phyloP scores from a whole-genome alignment of 1,140 invertebrate genomes.

The Potamilus streckersoni region DNA sequence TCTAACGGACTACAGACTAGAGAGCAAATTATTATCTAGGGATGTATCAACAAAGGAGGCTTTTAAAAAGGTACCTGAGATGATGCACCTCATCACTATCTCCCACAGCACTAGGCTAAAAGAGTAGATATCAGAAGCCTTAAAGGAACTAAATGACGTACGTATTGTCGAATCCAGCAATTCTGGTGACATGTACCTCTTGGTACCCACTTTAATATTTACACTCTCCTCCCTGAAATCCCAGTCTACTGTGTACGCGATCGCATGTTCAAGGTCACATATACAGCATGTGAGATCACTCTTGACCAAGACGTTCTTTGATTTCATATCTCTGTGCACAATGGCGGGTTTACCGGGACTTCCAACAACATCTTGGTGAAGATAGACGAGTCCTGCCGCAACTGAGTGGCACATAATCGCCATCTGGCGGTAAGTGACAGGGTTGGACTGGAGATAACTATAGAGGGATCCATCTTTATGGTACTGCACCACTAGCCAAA shows the following conservation, averaged over 20 bases:
- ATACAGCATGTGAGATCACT: conserved; percentile 88
- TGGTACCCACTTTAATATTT: conserved; percentile 85
- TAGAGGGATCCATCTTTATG: conserved; percentile 94
- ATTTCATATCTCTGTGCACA: conserved; percentile 92
- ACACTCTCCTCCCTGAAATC: conserved; percentile 66
- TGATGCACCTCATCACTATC: conserved; percentile 71
- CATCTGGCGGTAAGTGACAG: conserved; percentile 70
- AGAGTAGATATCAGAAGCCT: conserved; percentile 96
- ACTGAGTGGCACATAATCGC: conserved; percentile 71
- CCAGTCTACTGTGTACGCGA: conserved; percentile 77
- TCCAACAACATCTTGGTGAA: conserved; percentile 93
- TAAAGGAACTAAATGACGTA: conserved; percentile 91
- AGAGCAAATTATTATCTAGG: neutral
- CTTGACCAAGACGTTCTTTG: conserved; percentile 95
- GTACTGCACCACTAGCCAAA: conserved; percentile 95
- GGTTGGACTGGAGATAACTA: conserved; percentile 82
- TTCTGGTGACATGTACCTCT: conserved; percentile 95
- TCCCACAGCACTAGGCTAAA: conserved; percentile 95
- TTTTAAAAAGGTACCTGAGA: conserved; percentile 41
- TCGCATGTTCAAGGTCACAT: conserved; percentile 95
- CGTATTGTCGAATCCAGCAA: conserved; percentile 86
- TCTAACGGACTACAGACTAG: too few species aligned
- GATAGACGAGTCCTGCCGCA: conserved; percentile 84
- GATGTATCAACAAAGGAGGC: neutral
- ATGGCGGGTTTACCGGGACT: conserved; percentile 76